Evolutionary conservation across 2,113 vertebrate genomes (phyloP).

Genomic region (Pteruthius melanotis): DNA sequence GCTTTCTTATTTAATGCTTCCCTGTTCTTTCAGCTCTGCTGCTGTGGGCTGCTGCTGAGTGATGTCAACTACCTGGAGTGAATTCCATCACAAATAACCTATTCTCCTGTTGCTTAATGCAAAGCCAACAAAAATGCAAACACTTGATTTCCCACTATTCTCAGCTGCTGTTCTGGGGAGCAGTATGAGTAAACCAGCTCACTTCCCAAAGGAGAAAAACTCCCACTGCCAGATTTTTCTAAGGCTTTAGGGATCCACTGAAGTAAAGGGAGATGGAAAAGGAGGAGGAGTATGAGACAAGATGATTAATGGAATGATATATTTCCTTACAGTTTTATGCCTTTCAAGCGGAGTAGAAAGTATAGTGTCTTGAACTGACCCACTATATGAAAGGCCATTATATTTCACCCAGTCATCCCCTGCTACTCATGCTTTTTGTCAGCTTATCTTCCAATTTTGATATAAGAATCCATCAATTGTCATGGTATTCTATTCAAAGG

Average conservation of each 20-base stretch:
- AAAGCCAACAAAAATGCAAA: neutral
- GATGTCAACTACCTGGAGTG: neutral
- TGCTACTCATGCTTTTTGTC: neutral
- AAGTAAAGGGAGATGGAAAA: neutral
- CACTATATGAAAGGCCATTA: neutral
- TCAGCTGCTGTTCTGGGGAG: neutral
- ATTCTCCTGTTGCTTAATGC: neutral
- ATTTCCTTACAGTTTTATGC: neutral
- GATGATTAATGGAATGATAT: neutral
- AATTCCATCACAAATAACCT: neutral
- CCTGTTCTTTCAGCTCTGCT: neutral
- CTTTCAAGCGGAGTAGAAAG: neutral
- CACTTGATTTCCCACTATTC: neutral
- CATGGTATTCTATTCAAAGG: neutral
- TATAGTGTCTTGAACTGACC: neutral
- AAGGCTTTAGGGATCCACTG: neutral
- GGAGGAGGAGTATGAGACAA: neutral
- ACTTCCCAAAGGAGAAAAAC: neutral
- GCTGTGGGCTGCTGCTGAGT: neutral
- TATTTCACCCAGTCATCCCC: neutral
- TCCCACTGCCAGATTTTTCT: neutral
- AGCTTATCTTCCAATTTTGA: neutral
- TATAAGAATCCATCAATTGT: neutral
- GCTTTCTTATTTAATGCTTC: neutral
- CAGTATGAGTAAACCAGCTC: neutral